A percentile compares a stretch with the other conserved stretches of the same genome.
Evolutionary conservation across 2,113 vertebrate genomes (phyloP).

Genomic region (Lepidothrix coronata): DNA sequence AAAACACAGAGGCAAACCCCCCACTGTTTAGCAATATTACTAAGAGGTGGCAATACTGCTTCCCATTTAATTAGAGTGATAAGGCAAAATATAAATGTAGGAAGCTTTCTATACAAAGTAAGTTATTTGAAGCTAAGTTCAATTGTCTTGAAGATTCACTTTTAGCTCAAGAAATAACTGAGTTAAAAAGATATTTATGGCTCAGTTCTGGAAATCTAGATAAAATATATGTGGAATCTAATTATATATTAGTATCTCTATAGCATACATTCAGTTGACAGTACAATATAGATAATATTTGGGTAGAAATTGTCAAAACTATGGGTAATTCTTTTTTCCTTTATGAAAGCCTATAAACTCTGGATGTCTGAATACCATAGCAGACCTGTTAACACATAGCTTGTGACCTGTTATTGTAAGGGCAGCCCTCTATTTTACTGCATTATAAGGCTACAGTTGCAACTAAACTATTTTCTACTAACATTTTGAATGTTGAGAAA

Average conservation of each 20-base stretch:
- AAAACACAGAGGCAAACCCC: neutral
- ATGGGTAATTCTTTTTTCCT: neutral
- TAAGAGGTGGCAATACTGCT: neutral
- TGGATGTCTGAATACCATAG: neutral
- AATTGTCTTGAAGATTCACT: neutral
- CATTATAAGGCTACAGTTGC: neutral
- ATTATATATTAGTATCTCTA: neutral
- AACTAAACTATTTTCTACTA: neutral
- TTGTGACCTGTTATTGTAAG: neutral
- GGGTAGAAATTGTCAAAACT: neutral
- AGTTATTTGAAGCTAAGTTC: neutral
- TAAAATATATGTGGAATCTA: neutral
- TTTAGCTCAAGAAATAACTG: neutral
- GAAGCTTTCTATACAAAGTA: neutral
- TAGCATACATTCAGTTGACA: neutral
- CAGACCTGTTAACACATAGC: neutral
- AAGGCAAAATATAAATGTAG: neutral
- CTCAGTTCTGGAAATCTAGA: neutral
- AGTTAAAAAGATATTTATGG: neutral
- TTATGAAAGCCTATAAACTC: neutral
- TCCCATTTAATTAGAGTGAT: neutral
- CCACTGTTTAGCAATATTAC: neutral
- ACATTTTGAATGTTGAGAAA: neutral
- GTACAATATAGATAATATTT: neutral
- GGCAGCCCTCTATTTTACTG: neutral